Conservation (phyloP, 2,888 invertebrate species). For the Apodemia zela region DNA sequence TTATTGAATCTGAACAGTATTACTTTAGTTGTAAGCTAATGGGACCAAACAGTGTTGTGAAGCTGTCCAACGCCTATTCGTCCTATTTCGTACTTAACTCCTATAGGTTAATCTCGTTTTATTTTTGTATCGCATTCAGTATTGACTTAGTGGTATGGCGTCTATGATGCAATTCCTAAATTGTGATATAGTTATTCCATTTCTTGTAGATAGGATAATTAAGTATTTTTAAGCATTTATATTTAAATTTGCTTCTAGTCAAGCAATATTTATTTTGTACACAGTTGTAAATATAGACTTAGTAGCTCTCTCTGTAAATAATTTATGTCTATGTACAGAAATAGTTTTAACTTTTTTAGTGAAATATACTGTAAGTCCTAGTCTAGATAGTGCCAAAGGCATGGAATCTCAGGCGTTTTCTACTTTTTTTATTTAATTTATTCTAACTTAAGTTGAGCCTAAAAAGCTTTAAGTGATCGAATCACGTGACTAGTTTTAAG, state of each 20-base stretch:
- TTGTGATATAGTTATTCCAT: slow-evolving; percentile 73
- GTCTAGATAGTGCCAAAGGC: slow-evolving; percentile 71
- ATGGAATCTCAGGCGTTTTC: slow-evolving; percentile 61
- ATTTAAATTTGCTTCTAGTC: slow-evolving; percentile 28
- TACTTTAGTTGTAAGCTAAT: slow-evolving; percentile 53
- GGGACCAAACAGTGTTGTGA: slow-evolving; percentile 74
- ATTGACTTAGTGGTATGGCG: slow-evolving; percentile 45
- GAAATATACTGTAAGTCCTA: slow-evolving; percentile 43
- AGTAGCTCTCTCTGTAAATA: slow-evolving; percentile 32
- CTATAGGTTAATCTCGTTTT: slow-evolving; percentile 34
- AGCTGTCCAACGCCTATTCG: slow-evolving; percentile 31
- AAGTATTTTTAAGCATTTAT: slow-evolving; percentile 36
- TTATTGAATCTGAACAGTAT: slow-evolving; percentile 62
- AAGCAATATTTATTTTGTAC: slow-evolving; percentile 41
- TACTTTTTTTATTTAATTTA: slow-evolving; percentile 40
- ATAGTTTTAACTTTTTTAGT: slow-evolving; percentile 11
- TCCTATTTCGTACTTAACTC: slow-evolving; percentile 26
- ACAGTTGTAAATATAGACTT: slow-evolving; percentile 42
- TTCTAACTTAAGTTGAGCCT: slow-evolving; percentile 51
- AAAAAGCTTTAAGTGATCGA: slow-evolving; percentile 62
- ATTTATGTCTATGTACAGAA: slow-evolving; percentile 31
- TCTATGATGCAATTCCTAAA: slow-evolving; percentile 69
- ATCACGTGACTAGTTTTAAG: slow-evolving; percentile 50
- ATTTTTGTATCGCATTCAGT: slow-evolving; percentile 46
- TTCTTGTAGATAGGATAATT: slow-evolving; percentile 40